These are phyloP conservation scores for Amphiprion clarkii DNA, from an alignment of 2,797 vertebrate genomes.

Conservation along the genomic window DNA sequence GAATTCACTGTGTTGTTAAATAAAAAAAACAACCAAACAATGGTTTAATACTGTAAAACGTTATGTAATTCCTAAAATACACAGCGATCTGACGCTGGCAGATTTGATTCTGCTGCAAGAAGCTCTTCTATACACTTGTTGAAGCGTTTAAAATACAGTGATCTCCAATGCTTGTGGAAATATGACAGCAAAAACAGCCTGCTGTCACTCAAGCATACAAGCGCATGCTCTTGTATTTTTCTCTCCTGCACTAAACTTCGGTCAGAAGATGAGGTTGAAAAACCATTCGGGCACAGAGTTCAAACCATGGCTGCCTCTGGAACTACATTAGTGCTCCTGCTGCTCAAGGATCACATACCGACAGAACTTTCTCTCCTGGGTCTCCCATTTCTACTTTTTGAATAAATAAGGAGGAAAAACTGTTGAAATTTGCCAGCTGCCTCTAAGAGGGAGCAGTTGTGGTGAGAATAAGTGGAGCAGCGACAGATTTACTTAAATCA, in stretches of 20 bases:
- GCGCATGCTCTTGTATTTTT: constrained; percentile 7
- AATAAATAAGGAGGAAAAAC: neutral
- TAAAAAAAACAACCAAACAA: constrained; percentile 1
- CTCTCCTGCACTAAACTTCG: constrained; percentile 16
- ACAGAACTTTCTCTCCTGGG: constrained; percentile 10
- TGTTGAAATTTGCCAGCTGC: constrained; percentile 21
- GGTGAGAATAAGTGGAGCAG: constrained; percentile 39
- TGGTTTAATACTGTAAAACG: neutral
- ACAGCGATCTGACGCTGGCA: neutral
- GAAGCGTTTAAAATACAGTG: too few relatives aligned
- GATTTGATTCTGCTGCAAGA: neutral
- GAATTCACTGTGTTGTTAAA: constrained; percentile 1
- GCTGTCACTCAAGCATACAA: constrained; percentile 23
- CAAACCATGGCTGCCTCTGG: constrained; percentile 12
- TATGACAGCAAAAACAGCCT: neutral
- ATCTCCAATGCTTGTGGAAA: neutral
- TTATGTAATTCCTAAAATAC: neutral
- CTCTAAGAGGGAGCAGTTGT: constrained; percentile 23
- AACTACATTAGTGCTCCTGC: constrained; percentile 27
- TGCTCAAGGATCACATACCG: neutral
- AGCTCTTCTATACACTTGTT: too few relatives aligned
- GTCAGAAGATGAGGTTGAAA: constrained; percentile 31
- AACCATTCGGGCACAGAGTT: constrained; percentile 30
- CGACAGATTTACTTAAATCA: constrained; percentile 41
- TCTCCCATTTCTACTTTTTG: constrained; percentile 1